Evolutionary conservation across 2,113 vertebrate species (phyloP), one percentile per base, ranked within the genome.

Genomic region (Perca fluviatilis): DNA sequence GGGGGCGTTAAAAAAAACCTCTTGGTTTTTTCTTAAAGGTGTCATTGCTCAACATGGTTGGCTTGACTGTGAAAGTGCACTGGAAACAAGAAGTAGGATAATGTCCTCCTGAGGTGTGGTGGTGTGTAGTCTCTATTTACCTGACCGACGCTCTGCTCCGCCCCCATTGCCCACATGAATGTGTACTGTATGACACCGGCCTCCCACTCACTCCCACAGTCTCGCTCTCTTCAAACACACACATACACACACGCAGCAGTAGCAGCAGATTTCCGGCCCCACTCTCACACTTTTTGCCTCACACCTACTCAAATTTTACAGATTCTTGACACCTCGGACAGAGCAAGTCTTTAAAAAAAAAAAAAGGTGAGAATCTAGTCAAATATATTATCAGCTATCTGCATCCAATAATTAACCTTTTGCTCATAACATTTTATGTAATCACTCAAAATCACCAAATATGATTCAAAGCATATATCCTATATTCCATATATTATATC

Each of bases 141-240:
- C 86, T 93, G 88, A 90, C 88, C 85, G 27, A 27, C 11, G 61
- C 70, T 89, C 74, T 53, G 84, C 91, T 92, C 83, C 88, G 63
- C 90, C 89, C 63, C 80, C 89, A 90, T 82, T 70, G 78, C 90
- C 90, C 71, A 91, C 91, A 86, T 60, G 23, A 90, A 88, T 84
- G 82, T 92, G 85, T 85, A 60, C 84, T 79, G 86, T 71, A 84
- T 89, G 88, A 86, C 84, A 89, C 79, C 14, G 27, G 72, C 71
- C 81, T 90, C 89, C 91, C 91, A 93, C 91, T 87, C 88, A 40
- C 66, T 78, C 16, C 71, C 19, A 46, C 70, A 61, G 27, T 85
- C 77, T 65, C 16, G 3, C 65, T 62, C 65, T 74, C 21, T 43
- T 53, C 9, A 68, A 30, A 51, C 18, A 74, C 56, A 57, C 53